Evolutionary conservation across 2,113 vertebrate genomes (phyloP), one percentile per base, ranked within the genome.

Genomic region (Chunga burmeisteri): DNA sequence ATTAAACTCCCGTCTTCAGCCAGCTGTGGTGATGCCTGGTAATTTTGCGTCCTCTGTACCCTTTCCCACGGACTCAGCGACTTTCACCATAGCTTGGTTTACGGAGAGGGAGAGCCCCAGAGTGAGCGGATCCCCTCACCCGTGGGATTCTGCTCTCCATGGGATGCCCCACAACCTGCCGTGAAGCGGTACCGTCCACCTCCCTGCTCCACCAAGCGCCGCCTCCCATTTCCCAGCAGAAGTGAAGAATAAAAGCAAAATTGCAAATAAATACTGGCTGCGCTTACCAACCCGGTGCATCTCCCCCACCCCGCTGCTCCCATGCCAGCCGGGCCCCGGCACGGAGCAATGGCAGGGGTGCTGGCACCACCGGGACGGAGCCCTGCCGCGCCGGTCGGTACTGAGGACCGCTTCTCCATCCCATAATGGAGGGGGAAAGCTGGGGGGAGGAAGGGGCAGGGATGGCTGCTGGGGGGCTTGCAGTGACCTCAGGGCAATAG

Each of bases 41-140:
- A 9, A 26, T 56, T 75, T 29, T 55, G 25, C 71, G 15, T 42
- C 63, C 42, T 53, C 59, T 53, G 55, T 40, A 18, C 29, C 32
- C 13, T 53, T 73, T 47, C 65, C 66, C 77, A 42, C 0, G 0
- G 42, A 10, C 47, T 32, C 16, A 0, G 26, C 2, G 3, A 15
- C 40, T 89, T 53, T 36, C 25, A n/a, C 16, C 46, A 1, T 22
- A 11, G 26, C 38, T 32, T 4, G 8, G 17, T 38, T 61, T 36
- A 11, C 19, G 20, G 42, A 16, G 25, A 67, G 42, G 26, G n/a
- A 27, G 40, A 27, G 20, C 16, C 40, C 7, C 49, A 44, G 75
- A 23, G 88, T 21, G 3, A 36, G 77, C 3, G 32, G 65, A 80
- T 52, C 81, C 75, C 22, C 65, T 40, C 63, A 11, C 73, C 14